Evolutionary conservation across 2,797 vertebrate species (phyloP), one percentile per base, ranked within the genome.

Genomic region (Protonibea diacanthus): DNA sequence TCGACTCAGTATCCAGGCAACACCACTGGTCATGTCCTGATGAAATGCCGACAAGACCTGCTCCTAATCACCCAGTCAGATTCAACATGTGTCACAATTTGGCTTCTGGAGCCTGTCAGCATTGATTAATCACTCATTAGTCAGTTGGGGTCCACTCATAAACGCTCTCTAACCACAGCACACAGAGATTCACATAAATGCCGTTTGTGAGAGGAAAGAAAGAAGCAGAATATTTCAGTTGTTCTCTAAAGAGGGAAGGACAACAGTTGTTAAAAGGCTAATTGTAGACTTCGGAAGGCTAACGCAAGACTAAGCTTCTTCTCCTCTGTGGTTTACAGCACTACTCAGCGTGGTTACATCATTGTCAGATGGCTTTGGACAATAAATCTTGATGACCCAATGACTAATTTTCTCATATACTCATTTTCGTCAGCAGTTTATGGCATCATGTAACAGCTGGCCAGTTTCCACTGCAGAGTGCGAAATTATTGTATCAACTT

Each of bases 1-100:
- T 70, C 82, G 82, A 80, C 74, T 81, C 73, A 5, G 94, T 95
- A 85, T 93, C 93, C 84, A 92, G 89, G 94, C 94, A 95, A 95
- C 94, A 88, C 83, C 74, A 58, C 87, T 77, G 87, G 90, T 83
- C 83, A 86, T 89, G 67, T 88, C 86, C 88, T 91, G 89, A 92
- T 88, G 83, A 88, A 84, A 86, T 72, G 65, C 74, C 42, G 21
- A 57, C 57, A 23, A 79, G 79, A 76, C 69, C 74, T 65, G 56
- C 66, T 80, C 52, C 33, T 80, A 75, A 84, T 85, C 63, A 78
- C 51, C 71, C 68, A 45, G 47, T 86, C 67, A 59, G 29, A 89
- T 88, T 86, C 83, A 81, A 80, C 86, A 74, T 44, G 57, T 64
- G 72, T 77, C 73, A 63, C 80, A 68, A 71, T 55, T 70, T 59